These are phyloP conservation scores for Charadrius vociferus DNA, from an alignment of 2,113 vertebrate genomes.

Conservation along the genomic window DNA sequence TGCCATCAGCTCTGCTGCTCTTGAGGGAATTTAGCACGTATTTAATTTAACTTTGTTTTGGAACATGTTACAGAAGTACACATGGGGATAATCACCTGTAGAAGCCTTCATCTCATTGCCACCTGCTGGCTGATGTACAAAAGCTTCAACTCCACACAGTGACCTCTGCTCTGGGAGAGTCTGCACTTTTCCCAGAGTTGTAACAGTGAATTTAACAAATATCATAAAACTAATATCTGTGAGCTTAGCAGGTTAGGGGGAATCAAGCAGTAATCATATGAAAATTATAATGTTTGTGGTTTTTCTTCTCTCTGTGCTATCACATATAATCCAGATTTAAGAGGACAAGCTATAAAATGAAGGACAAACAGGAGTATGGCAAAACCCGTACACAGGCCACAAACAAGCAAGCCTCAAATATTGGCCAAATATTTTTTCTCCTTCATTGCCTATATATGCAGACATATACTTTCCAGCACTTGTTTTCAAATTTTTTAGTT, in stretches of 20 bases:
- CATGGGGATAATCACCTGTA: neutral
- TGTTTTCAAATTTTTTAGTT: neutral
- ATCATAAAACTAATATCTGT: neutral
- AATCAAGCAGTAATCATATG: neutral
- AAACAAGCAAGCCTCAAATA: neutral
- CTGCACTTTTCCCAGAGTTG: neutral
- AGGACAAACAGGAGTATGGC: neutral
- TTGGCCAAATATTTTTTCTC: neutral
- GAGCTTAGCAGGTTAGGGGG: neutral
- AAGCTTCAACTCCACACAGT: neutral
- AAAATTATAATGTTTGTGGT: neutral
- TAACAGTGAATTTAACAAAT: neutral
- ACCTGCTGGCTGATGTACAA: conserved; percentile 61
- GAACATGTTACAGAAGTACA: neutral
- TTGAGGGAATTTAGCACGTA: neutral
- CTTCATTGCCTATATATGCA: neutral
- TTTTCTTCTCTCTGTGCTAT: neutral
- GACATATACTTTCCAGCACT: neutral
- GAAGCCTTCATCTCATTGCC: conserved; percentile 64
- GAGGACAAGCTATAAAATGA: neutral
- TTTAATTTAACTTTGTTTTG: neutral
- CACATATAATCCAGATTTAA: neutral
- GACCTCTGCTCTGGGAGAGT: neutral
- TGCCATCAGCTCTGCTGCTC: neutral
- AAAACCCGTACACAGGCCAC: neutral